phyloP scores from a whole-genome alignment of 2,888 invertebrate genomes.

The Venusia cambrica region DNA sequence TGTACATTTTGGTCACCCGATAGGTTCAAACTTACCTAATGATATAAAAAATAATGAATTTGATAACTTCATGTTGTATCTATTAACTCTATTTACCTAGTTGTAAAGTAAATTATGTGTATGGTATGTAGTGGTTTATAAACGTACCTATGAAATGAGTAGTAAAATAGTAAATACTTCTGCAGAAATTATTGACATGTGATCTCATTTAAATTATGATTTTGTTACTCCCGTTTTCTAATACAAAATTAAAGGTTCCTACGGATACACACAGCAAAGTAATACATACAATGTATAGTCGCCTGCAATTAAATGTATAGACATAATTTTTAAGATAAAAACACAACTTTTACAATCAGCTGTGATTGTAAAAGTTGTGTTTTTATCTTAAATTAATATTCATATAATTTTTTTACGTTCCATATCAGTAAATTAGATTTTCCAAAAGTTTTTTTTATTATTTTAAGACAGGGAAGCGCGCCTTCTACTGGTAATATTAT shows the following conservation, averaged over 20 bases:
- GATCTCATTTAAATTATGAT: constrained; percentile 22
- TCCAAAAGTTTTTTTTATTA: no score
- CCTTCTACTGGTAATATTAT: no score
- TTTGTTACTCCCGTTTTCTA: constrained; percentile 8
- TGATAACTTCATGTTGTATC: constrained; percentile 19
- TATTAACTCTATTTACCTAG: constrained; percentile 11
- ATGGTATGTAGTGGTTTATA: constrained; percentile 12
- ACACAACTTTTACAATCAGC: no score
- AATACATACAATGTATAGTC: constrained; percentile 3
- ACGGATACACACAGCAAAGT: constrained; percentile 11
- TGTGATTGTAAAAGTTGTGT: no score
- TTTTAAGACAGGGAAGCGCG: no score
- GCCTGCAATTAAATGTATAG: no score
- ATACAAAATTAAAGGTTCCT: constrained; percentile 2
- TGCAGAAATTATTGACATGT: constrained; percentile 17
- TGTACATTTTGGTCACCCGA: no score
- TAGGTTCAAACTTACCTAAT: constrained; percentile 1
- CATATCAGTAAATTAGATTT: no score
- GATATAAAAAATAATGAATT: constrained; percentile 4
- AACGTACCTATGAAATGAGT: no score
- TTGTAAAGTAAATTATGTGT: constrained; percentile 10
- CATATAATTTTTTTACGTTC: no score
- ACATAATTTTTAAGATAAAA: no score
- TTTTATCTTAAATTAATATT: no score
- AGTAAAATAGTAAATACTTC: constrained; percentile 4